Evolutionary conservation across 2,888 invertebrate species (phyloP).

Genomic region (Meghimatium bilineatum): DNA sequence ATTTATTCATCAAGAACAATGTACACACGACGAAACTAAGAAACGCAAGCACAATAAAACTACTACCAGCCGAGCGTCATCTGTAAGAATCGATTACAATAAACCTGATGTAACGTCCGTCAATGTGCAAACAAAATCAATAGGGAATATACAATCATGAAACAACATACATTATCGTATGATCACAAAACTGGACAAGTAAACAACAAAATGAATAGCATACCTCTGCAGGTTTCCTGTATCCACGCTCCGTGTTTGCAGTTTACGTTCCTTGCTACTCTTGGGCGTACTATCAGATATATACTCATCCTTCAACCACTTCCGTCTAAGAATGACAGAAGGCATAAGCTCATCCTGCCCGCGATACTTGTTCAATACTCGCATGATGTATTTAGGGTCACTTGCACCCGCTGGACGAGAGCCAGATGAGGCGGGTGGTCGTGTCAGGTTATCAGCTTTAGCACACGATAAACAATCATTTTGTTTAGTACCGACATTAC

Average conservation of each 20-base stretch:
- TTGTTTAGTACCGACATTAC: neutral
- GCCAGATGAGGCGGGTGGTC: neutral
- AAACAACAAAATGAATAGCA: neutral
- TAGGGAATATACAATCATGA: neutral
- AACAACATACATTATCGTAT: neutral
- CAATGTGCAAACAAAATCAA: neutral
- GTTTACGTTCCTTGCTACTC: slow-evolving; percentile 21
- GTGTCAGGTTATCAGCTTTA: neutral
- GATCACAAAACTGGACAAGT: neutral
- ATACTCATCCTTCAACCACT: slow-evolving; percentile 19
- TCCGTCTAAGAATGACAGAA: slow-evolving; percentile 18
- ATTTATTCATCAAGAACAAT: too few species aligned
- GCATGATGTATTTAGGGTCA: too few species aligned
- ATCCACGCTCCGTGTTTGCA: slow-evolving; percentile 15
- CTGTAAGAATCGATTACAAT: neutral
- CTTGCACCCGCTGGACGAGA: neutral
- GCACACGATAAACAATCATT: neutral
- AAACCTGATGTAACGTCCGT: neutral
- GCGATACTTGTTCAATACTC: neutral
- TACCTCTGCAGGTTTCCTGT: slow-evolving; percentile 24
- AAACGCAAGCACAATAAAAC: neutral
- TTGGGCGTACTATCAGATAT: neutral
- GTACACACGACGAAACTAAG: too few species aligned
- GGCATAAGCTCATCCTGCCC: neutral
- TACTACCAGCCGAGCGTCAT: neutral